Percentiles rank a stretch among this genome's conserved stretches.
Evolutionary conservation across 2,888 invertebrate genomes (phyloP).

Genomic region (Oxyteleia sp.): DNA sequence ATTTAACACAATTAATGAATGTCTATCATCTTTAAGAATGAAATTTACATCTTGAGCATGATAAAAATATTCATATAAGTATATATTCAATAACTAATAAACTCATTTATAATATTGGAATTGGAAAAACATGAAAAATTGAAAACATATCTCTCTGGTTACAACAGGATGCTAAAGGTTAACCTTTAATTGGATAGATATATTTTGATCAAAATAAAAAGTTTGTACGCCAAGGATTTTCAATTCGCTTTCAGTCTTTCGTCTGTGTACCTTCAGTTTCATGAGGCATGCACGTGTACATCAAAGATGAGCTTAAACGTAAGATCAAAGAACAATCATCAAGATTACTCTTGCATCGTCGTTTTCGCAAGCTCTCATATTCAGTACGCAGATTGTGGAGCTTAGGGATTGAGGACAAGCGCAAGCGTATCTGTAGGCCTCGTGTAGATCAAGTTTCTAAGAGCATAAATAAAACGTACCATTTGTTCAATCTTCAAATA

Average conservation of each 20-base stretch:
- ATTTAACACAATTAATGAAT: too few species aligned
- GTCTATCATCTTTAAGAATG: too few species aligned
- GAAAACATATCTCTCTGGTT: too few species aligned
- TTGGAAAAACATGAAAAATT: too few species aligned
- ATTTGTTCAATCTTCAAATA: conserved; percentile 17
- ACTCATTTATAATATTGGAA: too few species aligned
- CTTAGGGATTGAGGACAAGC: conserved; percentile 32
- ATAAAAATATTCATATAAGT: too few species aligned
- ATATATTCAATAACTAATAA: too few species aligned
- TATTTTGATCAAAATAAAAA: conserved; percentile 10
- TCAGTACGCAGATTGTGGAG: conserved; percentile 54
- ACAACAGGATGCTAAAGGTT: too few species aligned
- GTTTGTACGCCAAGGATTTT: conserved; percentile 32
- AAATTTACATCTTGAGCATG: too few species aligned
- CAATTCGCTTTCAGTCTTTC: conserved; percentile 40
- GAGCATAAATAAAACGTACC: conserved; percentile 18
- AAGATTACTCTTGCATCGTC: conserved; percentile 52
- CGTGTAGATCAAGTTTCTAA: conserved; percentile 18
- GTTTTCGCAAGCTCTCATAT: conserved; percentile 54
- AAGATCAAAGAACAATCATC: conserved; percentile 67
- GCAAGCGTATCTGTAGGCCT: conserved; percentile 21
- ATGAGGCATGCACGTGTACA: conserved; percentile 19
- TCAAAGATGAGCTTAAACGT: conserved; percentile 51
- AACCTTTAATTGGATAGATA: conserved; percentile 10
- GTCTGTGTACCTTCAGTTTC: conserved; percentile 38